Conservation (phyloP, 2,888 invertebrate genomes). For the Agriotes lineatus region DNA sequence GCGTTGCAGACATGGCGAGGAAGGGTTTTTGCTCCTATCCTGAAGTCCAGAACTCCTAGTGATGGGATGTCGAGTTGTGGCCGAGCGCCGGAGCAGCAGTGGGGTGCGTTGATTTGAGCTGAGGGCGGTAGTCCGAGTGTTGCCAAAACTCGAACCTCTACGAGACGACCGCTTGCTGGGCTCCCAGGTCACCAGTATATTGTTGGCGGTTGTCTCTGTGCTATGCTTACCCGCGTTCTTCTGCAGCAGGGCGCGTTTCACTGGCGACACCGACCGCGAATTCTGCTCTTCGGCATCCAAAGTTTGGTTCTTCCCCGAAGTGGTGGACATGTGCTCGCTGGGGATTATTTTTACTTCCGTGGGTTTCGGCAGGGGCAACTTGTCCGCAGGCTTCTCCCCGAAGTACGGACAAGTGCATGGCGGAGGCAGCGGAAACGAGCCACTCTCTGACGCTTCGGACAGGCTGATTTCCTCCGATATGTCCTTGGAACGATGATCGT, state of each 20-base stretch:
- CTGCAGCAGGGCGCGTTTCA: slow-evolving; percentile 54
- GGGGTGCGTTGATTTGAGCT: slow-evolving; percentile 66
- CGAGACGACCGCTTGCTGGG: slow-evolving; percentile 69
- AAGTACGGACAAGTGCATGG: slow-evolving; percentile 88
- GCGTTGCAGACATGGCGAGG: slow-evolving; percentile 70
- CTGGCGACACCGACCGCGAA: slow-evolving; percentile 66
- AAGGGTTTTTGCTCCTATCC: slow-evolving; percentile 67
- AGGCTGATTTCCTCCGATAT: slow-evolving; percentile 60
- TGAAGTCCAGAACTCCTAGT: slow-evolving; percentile 59
- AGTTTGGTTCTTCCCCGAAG: slow-evolving; percentile 39
- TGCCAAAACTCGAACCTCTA: slow-evolving; percentile 77
- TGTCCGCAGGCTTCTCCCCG: slow-evolving; percentile 75
- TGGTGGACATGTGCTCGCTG: slow-evolving; percentile 49
- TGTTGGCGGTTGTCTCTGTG: slow-evolving; percentile 57
- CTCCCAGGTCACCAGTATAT: slow-evolving; percentile 79
- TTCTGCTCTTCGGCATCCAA: slow-evolving; percentile 58
- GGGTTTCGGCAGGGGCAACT: slow-evolving; percentile 63
- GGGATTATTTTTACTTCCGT: slow-evolving; percentile 70
- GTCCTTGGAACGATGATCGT: slow-evolving; percentile 62
- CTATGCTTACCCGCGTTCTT: slow-evolving; percentile 53
- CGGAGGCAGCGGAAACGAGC: slow-evolving; percentile 73
- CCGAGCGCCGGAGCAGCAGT: slow-evolving; percentile 71
- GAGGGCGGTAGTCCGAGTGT: slow-evolving; percentile 72
- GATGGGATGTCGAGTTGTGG: slow-evolving; percentile 71
- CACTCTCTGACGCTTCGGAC: slow-evolving; percentile 54